Evolutionary conservation across 2,888 invertebrate species (phyloP), one percentile per base, ranked within the genome.

Genomic region (Silvanus unidentatus): DNA sequence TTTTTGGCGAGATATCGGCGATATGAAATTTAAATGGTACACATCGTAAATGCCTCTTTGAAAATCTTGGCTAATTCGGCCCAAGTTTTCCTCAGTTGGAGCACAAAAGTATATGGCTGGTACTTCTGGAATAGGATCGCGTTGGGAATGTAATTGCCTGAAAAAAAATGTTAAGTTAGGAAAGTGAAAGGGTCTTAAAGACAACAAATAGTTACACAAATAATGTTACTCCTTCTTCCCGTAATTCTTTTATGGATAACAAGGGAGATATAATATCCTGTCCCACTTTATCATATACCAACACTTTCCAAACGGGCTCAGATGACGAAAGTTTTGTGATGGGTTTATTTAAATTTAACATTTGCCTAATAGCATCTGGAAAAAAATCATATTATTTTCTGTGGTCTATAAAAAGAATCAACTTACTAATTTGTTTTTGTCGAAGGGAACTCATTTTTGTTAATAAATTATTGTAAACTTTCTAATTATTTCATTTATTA

Each of bases 201-300:
- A n/a, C n/a, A n/a, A n/a, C n/a, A n/a, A n/a, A n/a, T n/a, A 35
- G 57, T 78, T 79, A 96, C 92, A 99, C 84, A 78, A 99, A 97
- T 48, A 99, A 79, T 29, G 99, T 99, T 34, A 99, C 94, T 50
- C 99, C 98, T 63, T 94, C 75, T 70, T 98, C 97, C 59, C 98
- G 74, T 2, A 99, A 77, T 65, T 99, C 97, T 71, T 95, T 95
- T 12, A 99, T 87, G 13, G 95, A 91, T 64, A 99, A 81, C 42
- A 99, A 73, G 0, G 99, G 98, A 10, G 98, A 96, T 60, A 99
- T 95, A 40, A 99, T 95, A 69, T 99, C 98, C 74, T 99, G 98
- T 2, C 98, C 98, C 57, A 88, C 84, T 62, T 91, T 81, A 70
- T 99, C 99, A 66, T 97, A 98, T 50, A 99, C 84, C 49, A 99